These are phyloP conservation scores for Typhlomys cinereus DNA, from an alignment of 2,113 vertebrate genomes.

Conservation along the genomic window DNA sequence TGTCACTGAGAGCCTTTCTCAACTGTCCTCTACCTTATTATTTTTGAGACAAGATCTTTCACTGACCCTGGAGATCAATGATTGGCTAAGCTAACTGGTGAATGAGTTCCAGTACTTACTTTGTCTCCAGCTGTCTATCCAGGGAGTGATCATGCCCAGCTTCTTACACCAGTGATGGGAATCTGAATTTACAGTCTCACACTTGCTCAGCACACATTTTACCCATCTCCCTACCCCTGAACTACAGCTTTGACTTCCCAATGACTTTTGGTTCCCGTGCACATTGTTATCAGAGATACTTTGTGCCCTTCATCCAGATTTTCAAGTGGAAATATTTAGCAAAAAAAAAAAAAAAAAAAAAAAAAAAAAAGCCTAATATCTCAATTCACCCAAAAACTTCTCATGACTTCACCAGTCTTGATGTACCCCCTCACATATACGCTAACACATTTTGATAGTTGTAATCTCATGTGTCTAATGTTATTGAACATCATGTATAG, in stretches of 20 bases:
- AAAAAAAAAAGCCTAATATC: background rate
- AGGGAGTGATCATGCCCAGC: too few species aligned
- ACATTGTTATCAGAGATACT: background rate
- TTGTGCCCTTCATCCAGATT: background rate
- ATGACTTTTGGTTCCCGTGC: background rate
- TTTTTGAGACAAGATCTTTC: background rate
- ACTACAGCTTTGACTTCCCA: background rate
- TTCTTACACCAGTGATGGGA: too few species aligned
- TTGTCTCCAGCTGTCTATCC: too few species aligned
- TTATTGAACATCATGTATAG: background rate
- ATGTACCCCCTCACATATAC: too few species aligned
- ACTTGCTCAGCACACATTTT: background rate
- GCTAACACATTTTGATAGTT: background rate
- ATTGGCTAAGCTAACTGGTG: background rate
- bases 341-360: background rate
- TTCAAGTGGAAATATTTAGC: background rate
- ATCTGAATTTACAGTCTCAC: too few species aligned
- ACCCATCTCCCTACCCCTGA: background rate
- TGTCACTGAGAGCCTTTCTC: background rate
- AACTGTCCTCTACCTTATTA: background rate
- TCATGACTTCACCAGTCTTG: background rate
- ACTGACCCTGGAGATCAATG: background rate
- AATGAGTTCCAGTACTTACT: background rate
- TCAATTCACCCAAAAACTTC: background rate
- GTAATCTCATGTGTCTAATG: background rate